These are phyloP conservation scores for Whitmania pigra DNA, from an alignment of 1,140 invertebrate genomes.

Conservation along the genomic window DNA sequence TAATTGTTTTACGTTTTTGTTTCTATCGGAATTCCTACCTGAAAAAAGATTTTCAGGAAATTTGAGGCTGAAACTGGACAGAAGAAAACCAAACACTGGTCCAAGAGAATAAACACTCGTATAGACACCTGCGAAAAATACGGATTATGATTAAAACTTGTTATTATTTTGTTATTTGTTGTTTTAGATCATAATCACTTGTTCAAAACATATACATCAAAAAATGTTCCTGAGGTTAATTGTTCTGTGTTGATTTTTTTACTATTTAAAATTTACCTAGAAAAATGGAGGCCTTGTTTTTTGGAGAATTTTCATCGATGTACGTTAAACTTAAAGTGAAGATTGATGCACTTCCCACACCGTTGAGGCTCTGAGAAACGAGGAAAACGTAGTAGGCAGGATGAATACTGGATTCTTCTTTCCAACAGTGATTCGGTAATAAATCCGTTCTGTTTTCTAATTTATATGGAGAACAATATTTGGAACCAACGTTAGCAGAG, in stretches of 20 bases:
- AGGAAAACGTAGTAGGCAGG: constrained; percentile 17
- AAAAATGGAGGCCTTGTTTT: constrained; percentile 24
- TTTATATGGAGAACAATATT: not conserved
- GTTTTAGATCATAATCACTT: too few species aligned
- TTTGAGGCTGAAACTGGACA: constrained; percentile 15
- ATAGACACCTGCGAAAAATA: not conserved
- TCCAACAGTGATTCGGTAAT: not conserved
- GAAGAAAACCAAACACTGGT: constrained; percentile 8
- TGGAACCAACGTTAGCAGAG: not conserved
- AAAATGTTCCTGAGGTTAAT: too few species aligned
- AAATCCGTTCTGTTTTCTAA: not conserved
- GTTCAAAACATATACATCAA: too few species aligned
- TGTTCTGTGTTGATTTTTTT: not conserved
- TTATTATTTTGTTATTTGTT: too few species aligned
- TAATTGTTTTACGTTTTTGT: not conserved
- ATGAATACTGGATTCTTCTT: not conserved
- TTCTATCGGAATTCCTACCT: not conserved
- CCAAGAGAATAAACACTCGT: constrained; percentile 15
- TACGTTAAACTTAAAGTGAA: constrained; percentile 24
- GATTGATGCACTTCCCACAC: constrained; percentile 16
- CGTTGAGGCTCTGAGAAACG: constrained; percentile 7
- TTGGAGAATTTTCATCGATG: constrained; percentile 26
- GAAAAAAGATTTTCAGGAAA: constrained; percentile 20
- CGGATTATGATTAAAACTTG: too few species aligned
- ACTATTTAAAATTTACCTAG: constrained; percentile 21